Conservation (phyloP, 2,888 invertebrate genomes). For the Trichogramma dendrolimi region DNA sequence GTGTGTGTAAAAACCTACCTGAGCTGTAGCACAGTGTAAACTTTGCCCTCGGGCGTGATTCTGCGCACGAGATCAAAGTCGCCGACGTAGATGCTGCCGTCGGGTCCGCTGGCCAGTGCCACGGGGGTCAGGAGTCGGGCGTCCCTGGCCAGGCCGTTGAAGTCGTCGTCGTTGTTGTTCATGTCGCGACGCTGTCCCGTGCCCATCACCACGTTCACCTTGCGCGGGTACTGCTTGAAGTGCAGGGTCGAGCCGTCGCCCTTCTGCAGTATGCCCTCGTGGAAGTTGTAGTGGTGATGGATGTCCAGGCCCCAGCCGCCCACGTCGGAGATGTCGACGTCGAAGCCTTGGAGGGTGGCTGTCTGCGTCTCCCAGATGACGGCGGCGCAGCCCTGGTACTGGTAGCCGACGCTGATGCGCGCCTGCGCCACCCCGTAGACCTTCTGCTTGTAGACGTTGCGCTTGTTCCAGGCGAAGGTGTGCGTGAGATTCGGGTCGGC, state of each 20-base stretch:
- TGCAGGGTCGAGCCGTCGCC: conserved; percentile 95
- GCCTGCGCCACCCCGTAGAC: conserved; percentile 84
- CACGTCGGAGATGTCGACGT: conserved; percentile 93
- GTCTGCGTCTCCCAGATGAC: conserved; percentile 95
- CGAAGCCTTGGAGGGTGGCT: conserved; percentile 89
- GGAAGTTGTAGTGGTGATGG: conserved; percentile 98
- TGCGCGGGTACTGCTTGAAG: conserved; percentile 86
- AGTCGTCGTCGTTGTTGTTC: conserved; percentile 71
- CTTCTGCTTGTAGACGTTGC: conserved; percentile 96
- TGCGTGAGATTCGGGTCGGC: conserved; percentile 93
- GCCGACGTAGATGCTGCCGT: conserved; percentile 94
- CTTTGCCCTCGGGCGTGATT: conserved; percentile 84
- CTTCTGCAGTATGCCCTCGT: conserved; percentile 94
- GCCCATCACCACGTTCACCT: conserved; percentile 88
- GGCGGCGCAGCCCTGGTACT: conserved; percentile 80
- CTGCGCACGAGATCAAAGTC: conserved; percentile 93
- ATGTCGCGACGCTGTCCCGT: conserved; percentile 82
- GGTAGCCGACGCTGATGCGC: conserved; percentile 88
- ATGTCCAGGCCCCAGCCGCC: conserved; percentile 98
- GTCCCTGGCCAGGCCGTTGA: conserved; percentile 80
- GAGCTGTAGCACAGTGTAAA: conserved; percentile 82
- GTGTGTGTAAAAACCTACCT: conserved; percentile 57
- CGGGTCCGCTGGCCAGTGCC: conserved; percentile 89
- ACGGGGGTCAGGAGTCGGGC: conserved; percentile 87
- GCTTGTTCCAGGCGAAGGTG: conserved; percentile 96